Percentiles rank a stretch among this genome's conserved stretches.
Conservation (phyloP, 2,113 vertebrate genomes). For the Silurus asotus region DNA sequence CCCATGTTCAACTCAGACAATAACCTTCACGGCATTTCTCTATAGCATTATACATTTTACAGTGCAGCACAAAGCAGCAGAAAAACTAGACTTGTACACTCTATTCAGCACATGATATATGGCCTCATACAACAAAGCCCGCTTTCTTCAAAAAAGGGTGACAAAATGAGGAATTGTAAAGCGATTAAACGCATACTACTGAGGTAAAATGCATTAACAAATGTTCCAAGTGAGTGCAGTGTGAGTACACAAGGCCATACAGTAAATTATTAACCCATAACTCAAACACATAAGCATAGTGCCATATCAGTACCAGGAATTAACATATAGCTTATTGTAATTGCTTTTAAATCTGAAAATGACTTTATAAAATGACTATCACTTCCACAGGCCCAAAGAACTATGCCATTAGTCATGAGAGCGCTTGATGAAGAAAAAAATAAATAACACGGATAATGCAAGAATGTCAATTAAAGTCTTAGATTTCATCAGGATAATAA, state of each 20-base stretch:
- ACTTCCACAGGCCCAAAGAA: neutral
- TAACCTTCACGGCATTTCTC: neutral
- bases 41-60: neutral
- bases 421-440: neutral
- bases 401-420: neutral
- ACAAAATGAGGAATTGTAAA: neutral
- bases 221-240: neutral
- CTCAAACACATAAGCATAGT: neutral
- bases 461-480: neutral
- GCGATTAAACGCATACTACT: neutral
- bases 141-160: neutral
- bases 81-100: neutral
- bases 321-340: neutral
- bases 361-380: neutral
- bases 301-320: conserved; percentile 30
- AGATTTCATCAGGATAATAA: conserved; percentile 12
- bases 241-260: conserved; percentile 40
- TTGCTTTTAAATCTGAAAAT: neutral
- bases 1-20: neutral
- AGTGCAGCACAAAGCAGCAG: neutral
- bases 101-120: conserved; percentile 2
- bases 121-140: neutral
- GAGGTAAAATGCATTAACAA: neutral
- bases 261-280: conserved; percentile 35
- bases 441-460: neutral